phyloP scores from a whole-genome alignment of 1,140 invertebrate genomes.

The Drosophila sproati region DNA sequence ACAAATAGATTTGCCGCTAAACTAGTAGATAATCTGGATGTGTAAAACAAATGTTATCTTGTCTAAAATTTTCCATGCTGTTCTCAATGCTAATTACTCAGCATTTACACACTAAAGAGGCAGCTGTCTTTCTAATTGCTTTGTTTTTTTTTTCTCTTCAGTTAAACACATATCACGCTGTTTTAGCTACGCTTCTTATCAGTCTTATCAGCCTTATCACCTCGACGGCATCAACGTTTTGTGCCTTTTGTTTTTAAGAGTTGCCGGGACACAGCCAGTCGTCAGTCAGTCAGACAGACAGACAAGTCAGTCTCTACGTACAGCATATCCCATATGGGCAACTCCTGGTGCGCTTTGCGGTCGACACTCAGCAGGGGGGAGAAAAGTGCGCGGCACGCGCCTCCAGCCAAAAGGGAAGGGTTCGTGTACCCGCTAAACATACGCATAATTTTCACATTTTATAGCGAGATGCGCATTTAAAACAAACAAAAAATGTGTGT shows the following conservation, averaged over 20 bases:
- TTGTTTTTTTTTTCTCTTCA: slow-evolving; percentile 6
- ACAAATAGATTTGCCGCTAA: too few species aligned
- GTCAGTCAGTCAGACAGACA: background rate
- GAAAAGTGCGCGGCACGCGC: slow-evolving; percentile 60
- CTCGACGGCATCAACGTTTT: slow-evolving; percentile 22
- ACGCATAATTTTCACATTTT: slow-evolving; percentile 79
- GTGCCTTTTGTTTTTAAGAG: slow-evolving; percentile 44
- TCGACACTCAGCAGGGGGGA: slow-evolving; percentile 68
- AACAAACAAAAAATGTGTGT: slow-evolving; percentile 13
- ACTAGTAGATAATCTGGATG: background rate
- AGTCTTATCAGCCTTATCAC: slow-evolving; percentile 67
- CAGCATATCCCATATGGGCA: slow-evolving; percentile 37
- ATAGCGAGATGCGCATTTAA: slow-evolving; percentile 47
- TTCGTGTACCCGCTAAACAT: slow-evolving; percentile 63
- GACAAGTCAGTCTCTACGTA: background rate
- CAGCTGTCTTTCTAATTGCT: slow-evolving; percentile 60
- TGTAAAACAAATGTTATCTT: slow-evolving; percentile 14
- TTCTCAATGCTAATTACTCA: slow-evolving; percentile 58
- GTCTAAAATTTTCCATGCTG: slow-evolving; percentile 26
- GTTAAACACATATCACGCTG: slow-evolving; percentile 28
- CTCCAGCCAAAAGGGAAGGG: slow-evolving; percentile 44
- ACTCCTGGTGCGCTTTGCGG: slow-evolving; percentile 70
- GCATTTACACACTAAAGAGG: slow-evolving; percentile 21
- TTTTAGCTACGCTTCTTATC: slow-evolving; percentile 54
- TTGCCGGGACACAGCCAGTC: slow-evolving; percentile 21